These are phyloP conservation scores for Nesospiza acunhae DNA, from an alignment of 2,113 vertebrate species.

Conservation along the genomic window DNA sequence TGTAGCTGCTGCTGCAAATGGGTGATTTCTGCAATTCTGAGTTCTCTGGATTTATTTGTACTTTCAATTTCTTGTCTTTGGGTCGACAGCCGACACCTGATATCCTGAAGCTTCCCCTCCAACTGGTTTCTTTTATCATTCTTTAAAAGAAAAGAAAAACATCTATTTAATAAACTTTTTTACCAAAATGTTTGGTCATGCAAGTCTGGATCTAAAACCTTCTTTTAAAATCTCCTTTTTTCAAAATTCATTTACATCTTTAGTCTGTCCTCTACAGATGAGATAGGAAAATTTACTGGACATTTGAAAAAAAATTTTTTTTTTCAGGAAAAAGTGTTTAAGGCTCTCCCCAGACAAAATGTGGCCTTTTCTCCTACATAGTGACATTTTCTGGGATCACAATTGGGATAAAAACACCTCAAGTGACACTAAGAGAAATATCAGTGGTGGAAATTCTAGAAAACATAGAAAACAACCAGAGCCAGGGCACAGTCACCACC, in stretches of 20 bases:
- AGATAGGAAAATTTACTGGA: not conserved
- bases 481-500: not conserved
- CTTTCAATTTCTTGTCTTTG: constrained; percentile 96
- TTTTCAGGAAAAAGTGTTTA: not conserved
- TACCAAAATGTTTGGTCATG: not conserved
- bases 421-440: not conserved
- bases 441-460: not conserved
- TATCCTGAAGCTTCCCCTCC: constrained; percentile 95
- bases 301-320: not conserved
- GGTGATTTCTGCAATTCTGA: constrained; percentile 95
- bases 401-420: not conserved
- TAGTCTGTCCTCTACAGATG: not conserved
- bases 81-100: constrained; percentile 87
- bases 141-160: constrained; percentile 55
- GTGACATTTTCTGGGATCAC: not conserved
- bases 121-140: constrained; percentile 95
- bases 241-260: not conserved
- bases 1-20: constrained; percentile 94
- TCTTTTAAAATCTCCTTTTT: not conserved
- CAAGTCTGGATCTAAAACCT: not conserved
- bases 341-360: not conserved
- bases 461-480: not conserved
- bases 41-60: constrained; percentile 92
- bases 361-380: not conserved
- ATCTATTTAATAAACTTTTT: not conserved